Base-by-base conservation (phyloP, 2,113 vertebrate genomes). In the Oryzias javanicus region DNA sequence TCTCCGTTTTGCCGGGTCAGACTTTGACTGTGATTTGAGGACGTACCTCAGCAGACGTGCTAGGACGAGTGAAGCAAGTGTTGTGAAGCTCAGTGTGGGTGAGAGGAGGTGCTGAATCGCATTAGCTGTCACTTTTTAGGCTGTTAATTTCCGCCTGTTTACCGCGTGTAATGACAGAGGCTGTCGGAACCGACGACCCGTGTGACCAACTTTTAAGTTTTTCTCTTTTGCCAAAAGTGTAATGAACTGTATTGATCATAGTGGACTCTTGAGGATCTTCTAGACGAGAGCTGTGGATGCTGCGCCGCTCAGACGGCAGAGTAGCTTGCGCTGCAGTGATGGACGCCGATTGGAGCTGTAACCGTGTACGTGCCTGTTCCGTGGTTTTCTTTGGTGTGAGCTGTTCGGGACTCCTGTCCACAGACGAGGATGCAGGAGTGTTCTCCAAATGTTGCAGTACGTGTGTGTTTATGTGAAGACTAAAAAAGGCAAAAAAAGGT, bases 201-300 rank as follows among this genome's bases (percentile, higher is more conserved):
- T 83, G 88, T 93, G 94, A 95, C 90, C 91, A 94, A 93, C 58
- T 89, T 91, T 88, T 79, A 74, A 88, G 85, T 55, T 89, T 94
- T 96, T 94, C 88, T 88, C 88, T 92, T 94, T 98, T 96, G 93
- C 93, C 95, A 96, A 94, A 94, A 84, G 88, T 90, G 90, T 76
- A 80, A 66, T 82, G 82, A 79, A 77, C 76, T 88, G 58, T 86
- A 60, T 25, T 66, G 44, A 65, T 62, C 62, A 40, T 64, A 62
- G 60, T 69, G 55, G 61, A 48, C 56, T 76, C 56, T 40, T 59
- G 51, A 50, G 13, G 53, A 67, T 67, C 25, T 51, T 74, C 47
- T 76, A 62, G 64, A 55, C n/a, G 0, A 6, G 20, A 72, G 56
- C 71, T 50, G 64, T 46, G 74, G 67, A 49, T 55, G 76, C 64